Conservation (phyloP, 2,797 vertebrate genomes). For the Chelonia mydas region DNA sequence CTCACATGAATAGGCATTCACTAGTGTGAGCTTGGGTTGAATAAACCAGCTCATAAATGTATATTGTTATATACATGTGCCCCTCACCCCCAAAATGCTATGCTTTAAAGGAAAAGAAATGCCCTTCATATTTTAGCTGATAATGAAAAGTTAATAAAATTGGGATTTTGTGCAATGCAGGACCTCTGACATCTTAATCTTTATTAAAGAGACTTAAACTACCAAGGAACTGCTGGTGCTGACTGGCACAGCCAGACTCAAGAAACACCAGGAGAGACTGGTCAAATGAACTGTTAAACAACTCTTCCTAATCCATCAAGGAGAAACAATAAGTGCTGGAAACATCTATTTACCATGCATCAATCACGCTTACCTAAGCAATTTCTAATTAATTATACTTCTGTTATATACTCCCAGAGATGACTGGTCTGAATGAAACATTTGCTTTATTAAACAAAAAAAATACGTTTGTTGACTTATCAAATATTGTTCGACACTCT, state of each 20-base stretch:
- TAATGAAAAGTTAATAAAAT: conserved; percentile 90
- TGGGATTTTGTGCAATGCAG: conserved; percentile 87
- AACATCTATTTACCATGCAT: conserved; percentile 87
- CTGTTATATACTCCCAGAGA: conserved; percentile 50
- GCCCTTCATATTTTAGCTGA: conserved; percentile 78
- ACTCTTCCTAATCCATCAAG: conserved; percentile 84
- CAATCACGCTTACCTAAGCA: conserved; percentile 87
- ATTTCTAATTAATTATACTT: conserved; percentile 78
- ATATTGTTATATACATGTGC: conserved; percentile 27
- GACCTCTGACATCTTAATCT: conserved; percentile 98
- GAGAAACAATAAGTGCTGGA: conserved; percentile 87
- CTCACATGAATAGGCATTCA: not conserved
- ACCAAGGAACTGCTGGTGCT: conserved; percentile 85
- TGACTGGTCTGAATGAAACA: not conserved
- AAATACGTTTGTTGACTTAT: conserved; percentile 1
- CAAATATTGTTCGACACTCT: conserved; percentile 17
- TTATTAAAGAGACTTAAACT: conserved; percentile 97
- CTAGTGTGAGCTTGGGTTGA: not conserved
- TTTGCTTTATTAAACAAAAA: conserved; percentile 35
- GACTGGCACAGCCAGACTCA: conserved; percentile 87
- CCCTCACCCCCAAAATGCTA: conserved; percentile 39
- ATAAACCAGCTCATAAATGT: not conserved
- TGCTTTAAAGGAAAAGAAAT: conserved; percentile 69
- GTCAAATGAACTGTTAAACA: conserved; percentile 92
- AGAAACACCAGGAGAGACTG: conserved; percentile 77